Evolutionary conservation across 1,140 invertebrate species (phyloP).

Genomic region (Dinothrombium tinctorium): DNA sequence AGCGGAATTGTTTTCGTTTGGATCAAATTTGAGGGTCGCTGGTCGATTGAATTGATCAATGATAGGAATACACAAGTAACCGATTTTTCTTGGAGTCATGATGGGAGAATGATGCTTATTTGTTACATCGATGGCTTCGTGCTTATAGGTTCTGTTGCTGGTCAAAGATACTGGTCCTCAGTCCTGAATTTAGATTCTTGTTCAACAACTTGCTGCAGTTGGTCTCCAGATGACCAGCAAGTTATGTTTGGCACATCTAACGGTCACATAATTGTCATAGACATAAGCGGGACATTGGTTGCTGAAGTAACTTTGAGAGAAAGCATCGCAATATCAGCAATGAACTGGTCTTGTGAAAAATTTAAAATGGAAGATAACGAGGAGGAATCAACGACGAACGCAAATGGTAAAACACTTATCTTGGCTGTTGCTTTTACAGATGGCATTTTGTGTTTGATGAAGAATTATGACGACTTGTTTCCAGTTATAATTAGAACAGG

Average conservation of each 20-base stretch:
- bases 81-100: slow-evolving; percentile 94
- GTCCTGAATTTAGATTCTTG: slow-evolving; percentile 70
- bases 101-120: slow-evolving; percentile 90
- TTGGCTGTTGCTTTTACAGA: slow-evolving; percentile 66
- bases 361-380: slow-evolving; percentile 93
- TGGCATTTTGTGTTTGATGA: slow-evolving; percentile 62
- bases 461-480: slow-evolving; percentile 73
- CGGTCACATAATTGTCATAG: slow-evolving; percentile 77
- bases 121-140: slow-evolving; percentile 96
- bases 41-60: slow-evolving; percentile 97
- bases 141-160: slow-evolving; percentile 79
- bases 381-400: slow-evolving; percentile 24
- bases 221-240: slow-evolving; percentile 91
- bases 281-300: slow-evolving; percentile 80
- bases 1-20: slow-evolving; percentile 96
- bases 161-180: slow-evolving; percentile 92
- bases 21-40: slow-evolving; percentile 95
- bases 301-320: slow-evolving; percentile 63
- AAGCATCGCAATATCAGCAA: slow-evolving; percentile 45
- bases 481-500: slow-evolving; percentile 59
- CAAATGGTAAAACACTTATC: slow-evolving; percentile 19
- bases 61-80: slow-evolving; percentile 79
- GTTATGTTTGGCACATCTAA: slow-evolving; percentile 85
- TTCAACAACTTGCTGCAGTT: slow-evolving; percentile 81
- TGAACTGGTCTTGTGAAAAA: slow-evolving; percentile 91